Evolutionary conservation across 2,113 vertebrate genomes (phyloP).

Genomic region (Stigmatopora argus): DNA sequence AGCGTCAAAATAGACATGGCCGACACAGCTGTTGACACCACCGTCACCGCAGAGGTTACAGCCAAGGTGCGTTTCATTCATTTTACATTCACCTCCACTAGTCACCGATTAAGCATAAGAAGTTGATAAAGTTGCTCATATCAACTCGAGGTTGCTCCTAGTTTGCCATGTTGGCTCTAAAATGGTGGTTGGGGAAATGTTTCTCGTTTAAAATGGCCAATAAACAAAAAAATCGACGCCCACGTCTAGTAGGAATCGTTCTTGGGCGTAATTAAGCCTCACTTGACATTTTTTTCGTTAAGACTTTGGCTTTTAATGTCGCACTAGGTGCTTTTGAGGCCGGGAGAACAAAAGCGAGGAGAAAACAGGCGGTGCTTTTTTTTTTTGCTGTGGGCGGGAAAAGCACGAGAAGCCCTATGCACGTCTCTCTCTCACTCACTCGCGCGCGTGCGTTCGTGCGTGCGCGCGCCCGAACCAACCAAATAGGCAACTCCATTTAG

Average conservation of each 20-base stretch:
- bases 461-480: neutral
- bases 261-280: no score
- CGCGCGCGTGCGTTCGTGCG: neutral
- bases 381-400: neutral
- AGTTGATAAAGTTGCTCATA: slow-evolving; percentile 35
- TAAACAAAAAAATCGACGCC: neutral
- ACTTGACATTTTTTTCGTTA: neutral
- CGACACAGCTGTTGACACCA: slow-evolving; percentile 74
- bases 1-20: slow-evolving; percentile 64
- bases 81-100: slow-evolving; percentile 7
- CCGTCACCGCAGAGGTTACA: slow-evolving; percentile 70
- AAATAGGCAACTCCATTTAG: neutral
- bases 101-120: slow-evolving; percentile 21
- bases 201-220: neutral
- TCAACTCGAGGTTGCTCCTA: neutral
- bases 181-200: neutral
- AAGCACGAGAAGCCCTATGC: neutral
- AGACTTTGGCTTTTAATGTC: neutral
- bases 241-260: neutral
- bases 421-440: neutral
- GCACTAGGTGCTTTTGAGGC: neutral
- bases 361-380: neutral
- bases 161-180: neutral
- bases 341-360: neutral
- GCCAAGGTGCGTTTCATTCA: slow-evolving; percentile 70